These are phyloP conservation scores for Gasterosteus nipponicus DNA, from an alignment of 2,113 vertebrate species.

Conservation along the genomic window DNA sequence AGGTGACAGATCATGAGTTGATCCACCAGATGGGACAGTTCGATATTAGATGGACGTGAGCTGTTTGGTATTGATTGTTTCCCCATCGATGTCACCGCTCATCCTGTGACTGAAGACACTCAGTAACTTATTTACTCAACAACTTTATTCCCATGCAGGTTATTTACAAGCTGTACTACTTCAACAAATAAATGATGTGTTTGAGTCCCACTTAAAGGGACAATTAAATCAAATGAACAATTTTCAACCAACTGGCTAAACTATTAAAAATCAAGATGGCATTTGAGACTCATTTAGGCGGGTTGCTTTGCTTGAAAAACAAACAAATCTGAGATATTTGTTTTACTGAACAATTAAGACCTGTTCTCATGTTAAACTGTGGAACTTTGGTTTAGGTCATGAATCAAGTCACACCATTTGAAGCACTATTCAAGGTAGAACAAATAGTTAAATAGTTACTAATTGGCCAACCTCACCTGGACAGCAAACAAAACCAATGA, in stretches of 20 bases:
- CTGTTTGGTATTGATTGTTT: neutral
- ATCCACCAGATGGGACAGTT: neutral
- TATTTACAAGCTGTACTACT: neutral
- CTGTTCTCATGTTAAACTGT: neutral
- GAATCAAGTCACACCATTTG: neutral
- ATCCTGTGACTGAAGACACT: neutral
- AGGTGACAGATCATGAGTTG: neutral
- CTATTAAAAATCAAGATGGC: neutral
- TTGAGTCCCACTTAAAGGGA: neutral
- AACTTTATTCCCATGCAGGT: neutral
- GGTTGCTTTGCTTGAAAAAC: neutral
- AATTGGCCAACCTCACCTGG: neutral
- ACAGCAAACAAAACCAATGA: constrained; percentile 12
- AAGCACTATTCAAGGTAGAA: neutral
- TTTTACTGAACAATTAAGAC: neutral
- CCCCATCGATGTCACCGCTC: neutral
- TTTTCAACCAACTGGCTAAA: neutral
- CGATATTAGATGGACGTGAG: neutral
- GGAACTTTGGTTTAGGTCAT: neutral
- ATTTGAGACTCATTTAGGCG: neutral
- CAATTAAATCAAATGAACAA: neutral
- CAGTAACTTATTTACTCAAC: neutral
- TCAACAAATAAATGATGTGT: neutral
- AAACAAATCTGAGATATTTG: neutral
- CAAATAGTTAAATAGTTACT: neutral